These are phyloP conservation scores for Kobus ellipsiprymnus DNA, from an alignment of 2,113 vertebrate species.

Conservation along the genomic window DNA sequence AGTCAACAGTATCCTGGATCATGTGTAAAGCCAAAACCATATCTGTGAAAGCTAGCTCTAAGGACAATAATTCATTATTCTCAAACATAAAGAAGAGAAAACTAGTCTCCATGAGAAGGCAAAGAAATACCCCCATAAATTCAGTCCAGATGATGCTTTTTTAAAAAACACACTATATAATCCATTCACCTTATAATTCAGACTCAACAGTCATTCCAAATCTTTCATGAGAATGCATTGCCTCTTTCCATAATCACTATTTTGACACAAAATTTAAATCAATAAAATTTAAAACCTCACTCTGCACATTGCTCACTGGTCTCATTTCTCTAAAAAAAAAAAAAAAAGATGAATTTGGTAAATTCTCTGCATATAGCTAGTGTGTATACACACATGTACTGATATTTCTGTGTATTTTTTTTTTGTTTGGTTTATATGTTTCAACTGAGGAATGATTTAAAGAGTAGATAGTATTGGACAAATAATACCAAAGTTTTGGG, in stretches of 20 bases:
- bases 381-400: not conserved
- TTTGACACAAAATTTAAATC: not conserved
- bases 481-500: not conserved
- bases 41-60: not conserved
- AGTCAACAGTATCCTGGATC: not conserved
- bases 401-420: not conserved
- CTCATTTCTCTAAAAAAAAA: not conserved
- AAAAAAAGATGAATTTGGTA: not conserved
- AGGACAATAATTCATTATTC: not conserved
- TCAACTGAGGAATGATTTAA: not conserved
- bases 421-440: not conserved
- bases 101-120: not conserved
- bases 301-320: not conserved
- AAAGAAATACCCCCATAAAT: not conserved
- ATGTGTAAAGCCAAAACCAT: not conserved
- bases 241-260: not conserved
- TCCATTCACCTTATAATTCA: not conserved
- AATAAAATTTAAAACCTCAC: not conserved
- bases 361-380: not conserved
- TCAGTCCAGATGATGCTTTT: not conserved
- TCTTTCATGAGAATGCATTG: not conserved
- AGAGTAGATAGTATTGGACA: not conserved
- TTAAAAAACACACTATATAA: not conserved
- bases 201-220: not conserved
- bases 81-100: not conserved